A percentile compares a stretch with the other conserved stretches of the same genome.
Conservation (phyloP, 2,797 vertebrate genomes). For the Sandelia bainsii region DNA sequence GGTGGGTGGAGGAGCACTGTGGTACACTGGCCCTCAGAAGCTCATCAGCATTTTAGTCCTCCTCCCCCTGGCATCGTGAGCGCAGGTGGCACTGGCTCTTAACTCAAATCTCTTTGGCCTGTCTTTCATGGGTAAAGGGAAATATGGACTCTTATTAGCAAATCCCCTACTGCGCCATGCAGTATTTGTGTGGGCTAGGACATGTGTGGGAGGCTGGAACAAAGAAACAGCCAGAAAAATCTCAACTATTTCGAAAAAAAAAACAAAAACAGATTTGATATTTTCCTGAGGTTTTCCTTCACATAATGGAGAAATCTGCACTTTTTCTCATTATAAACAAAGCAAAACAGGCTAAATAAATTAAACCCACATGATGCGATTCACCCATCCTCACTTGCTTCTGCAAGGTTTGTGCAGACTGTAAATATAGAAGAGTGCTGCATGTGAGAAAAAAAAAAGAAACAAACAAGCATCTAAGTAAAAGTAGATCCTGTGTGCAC, state of each 20-base stretch:
- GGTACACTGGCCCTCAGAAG: conserved; percentile 36
- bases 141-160: conserved; percentile 57
- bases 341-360: conserved; percentile 21
- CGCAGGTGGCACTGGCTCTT: conserved; percentile 72
- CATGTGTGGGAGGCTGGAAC: conserved; percentile 29
- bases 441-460: background rate
- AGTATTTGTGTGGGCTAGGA: conserved; percentile 34
- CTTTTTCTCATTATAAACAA: conserved; percentile 19
- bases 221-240: conserved; percentile 25
- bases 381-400: background rate
- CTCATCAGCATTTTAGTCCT: conserved; percentile 51
- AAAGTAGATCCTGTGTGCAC: conserved; percentile 35
- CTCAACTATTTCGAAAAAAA: conserved; percentile 4
- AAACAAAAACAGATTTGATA: background rate
- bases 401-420: conserved; percentile 34
- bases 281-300: conserved; percentile 6
- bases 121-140: conserved; percentile 38
- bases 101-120: conserved; percentile 53
- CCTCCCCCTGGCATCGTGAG: conserved; percentile 32
- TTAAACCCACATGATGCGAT: conserved; percentile 6
- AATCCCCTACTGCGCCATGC: conserved; percentile 38
- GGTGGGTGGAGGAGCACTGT: background rate
- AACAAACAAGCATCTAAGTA: conserved; percentile 46
- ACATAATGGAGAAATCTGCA: background rate
- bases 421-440: conserved; percentile 52